Conservation (phyloP, 2,797 vertebrate species). For the Lycodopsis pacificus region DNA sequence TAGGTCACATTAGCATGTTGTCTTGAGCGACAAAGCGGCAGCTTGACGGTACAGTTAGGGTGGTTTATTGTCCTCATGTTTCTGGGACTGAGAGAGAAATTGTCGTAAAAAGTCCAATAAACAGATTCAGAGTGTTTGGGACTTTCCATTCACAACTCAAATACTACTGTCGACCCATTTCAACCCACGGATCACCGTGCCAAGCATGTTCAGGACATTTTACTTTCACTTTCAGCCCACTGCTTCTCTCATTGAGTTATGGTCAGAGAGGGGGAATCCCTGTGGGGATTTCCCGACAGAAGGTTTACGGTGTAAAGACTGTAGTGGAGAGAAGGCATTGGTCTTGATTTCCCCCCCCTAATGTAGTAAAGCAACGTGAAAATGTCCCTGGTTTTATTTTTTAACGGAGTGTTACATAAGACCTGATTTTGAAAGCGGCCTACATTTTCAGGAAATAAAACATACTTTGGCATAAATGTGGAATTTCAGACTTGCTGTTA, state of each 20-base stretch:
- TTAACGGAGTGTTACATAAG: neutral
- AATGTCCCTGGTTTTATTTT: constrained; percentile 1
- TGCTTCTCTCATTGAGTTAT: constrained; percentile 9
- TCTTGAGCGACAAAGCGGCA: constrained; percentile 28
- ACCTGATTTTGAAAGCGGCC: constrained; percentile 4
- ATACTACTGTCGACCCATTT: constrained; percentile 1
- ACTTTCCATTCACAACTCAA: constrained; percentile 48
- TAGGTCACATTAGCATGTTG: constrained; percentile 55
- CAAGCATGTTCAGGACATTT: constrained; percentile 24
- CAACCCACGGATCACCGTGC: neutral
- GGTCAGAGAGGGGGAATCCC: constrained; percentile 52
- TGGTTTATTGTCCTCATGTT: neutral
- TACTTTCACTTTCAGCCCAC: constrained; percentile 66
- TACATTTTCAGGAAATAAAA: constrained; percentile 20
- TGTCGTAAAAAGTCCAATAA: neutral
- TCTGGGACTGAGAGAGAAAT: neutral
- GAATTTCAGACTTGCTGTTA: constrained; percentile 28
- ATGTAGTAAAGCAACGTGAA: neutral
- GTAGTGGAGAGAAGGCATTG: neutral
- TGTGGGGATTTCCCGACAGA: constrained; percentile 32
- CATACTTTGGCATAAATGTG: constrained; percentile 19
- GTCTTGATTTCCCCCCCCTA: neutral
- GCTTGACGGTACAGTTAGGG: neutral
- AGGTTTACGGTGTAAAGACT: constrained; percentile 10
- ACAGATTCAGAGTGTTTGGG: constrained; percentile 34